phyloP scores from a whole-genome alignment of 2,888 invertebrate species.

The Aquatica leii region DNA sequence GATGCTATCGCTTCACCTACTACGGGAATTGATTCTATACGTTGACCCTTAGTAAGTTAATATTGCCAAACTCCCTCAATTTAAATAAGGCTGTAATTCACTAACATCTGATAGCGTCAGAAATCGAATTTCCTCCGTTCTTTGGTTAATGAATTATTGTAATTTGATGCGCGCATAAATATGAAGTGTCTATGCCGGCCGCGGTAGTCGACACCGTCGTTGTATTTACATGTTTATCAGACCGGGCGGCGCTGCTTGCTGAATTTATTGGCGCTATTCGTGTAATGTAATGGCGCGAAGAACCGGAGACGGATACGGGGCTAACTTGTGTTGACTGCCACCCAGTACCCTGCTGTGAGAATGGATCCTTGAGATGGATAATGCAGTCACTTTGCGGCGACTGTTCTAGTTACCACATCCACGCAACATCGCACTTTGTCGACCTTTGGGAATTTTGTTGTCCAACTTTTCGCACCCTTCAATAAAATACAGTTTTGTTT shows the following conservation, averaged over 20 bases:
- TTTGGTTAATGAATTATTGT: constrained; percentile 56
- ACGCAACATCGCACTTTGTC: constrained; percentile 31
- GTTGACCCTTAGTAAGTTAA: constrained; percentile 51
- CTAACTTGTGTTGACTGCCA: constrained; percentile 51
- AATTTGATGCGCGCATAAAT: constrained; percentile 57
- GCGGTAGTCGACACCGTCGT: constrained; percentile 37
- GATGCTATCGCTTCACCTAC: constrained; percentile 49
- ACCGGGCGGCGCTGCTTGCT: constrained; percentile 50
- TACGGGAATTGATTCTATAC: constrained; percentile 53
- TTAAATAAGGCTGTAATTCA: constrained; percentile 46
- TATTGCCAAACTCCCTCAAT: constrained; percentile 44
- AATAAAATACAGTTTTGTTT: constrained; percentile 26
- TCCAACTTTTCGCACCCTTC: constrained; percentile 28
- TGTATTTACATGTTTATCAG: constrained; percentile 58
- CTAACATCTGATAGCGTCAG: constrained; percentile 50
- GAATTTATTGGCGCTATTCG: constrained; percentile 55
- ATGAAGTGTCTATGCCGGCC: constrained; percentile 51
- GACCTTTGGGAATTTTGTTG: constrained; percentile 29
- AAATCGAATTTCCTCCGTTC: constrained; percentile 52
- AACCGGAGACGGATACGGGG: constrained; percentile 56
- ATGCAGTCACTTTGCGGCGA: constrained; percentile 40
- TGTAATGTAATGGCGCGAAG: constrained; percentile 55
- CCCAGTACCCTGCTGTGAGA: constrained; percentile 35
- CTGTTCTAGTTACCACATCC: constrained; percentile 38
- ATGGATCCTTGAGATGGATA: constrained; percentile 38